Conservation (phyloP, 1,140 invertebrate species). For the Subanguina moxae region DNA sequence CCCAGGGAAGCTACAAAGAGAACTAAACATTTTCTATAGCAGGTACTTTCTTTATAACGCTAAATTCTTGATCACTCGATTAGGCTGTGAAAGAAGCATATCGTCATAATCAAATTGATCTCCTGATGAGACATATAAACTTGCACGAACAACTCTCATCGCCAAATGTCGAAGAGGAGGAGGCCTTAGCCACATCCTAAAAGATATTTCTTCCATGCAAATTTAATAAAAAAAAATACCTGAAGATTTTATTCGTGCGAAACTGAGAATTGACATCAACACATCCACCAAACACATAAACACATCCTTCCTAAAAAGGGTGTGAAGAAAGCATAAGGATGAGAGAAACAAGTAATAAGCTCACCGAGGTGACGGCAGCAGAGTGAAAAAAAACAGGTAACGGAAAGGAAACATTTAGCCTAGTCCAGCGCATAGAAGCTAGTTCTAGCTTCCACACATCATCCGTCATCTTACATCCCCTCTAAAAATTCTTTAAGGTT, state of each 20-base stretch:
- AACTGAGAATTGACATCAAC: slow-evolving; percentile 44
- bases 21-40: too few relatives aligned
- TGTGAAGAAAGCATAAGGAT: too few relatives aligned
- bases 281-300: slow-evolving; percentile 62
- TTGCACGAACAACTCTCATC: not conserved
- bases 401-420: slow-evolving; percentile 66
- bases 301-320: slow-evolving; percentile 55
- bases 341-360: slow-evolving; percentile 59
- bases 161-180: slow-evolving; percentile 72
- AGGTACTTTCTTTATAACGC: too few relatives aligned
- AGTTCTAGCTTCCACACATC: slow-evolving; percentile 78
- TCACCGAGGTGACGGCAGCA: slow-evolving; percentile 71
- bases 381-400: slow-evolving; percentile 78
- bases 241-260: slow-evolving; percentile 46
- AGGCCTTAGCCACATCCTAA: slow-evolving; percentile 72
- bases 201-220: slow-evolving; percentile 23
- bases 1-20: too few relatives aligned
- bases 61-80: too few relatives aligned
- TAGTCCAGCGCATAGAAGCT: slow-evolving; percentile 69
- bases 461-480: slow-evolving; percentile 63
- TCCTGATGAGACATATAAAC: too few relatives aligned
- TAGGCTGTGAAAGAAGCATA: too few relatives aligned
- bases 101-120: too few relatives aligned
- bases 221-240: too few relatives aligned
- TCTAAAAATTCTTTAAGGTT: too few relatives aligned